phyloP scores from a whole-genome alignment of 2,113 vertebrate species.

The Macroglossus sobrinus region DNA sequence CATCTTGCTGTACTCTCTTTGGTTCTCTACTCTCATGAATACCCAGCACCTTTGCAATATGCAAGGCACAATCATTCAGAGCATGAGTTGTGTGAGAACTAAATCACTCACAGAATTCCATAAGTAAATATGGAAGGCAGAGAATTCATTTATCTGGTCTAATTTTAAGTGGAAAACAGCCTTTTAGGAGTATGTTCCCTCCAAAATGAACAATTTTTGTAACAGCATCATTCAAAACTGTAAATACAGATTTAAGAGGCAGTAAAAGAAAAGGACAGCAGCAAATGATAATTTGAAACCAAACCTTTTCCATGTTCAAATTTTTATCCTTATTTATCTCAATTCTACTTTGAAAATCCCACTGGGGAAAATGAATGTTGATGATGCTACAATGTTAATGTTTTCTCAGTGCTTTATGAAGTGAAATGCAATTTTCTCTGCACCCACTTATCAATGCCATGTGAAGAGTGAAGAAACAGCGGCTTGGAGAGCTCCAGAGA shows the following conservation, averaged over 20 bases:
- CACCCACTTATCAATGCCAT: not conserved
- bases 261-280: not conserved
- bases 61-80: not conserved
- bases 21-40: not conserved
- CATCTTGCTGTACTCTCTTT: not conserved
- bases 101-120: not conserved
- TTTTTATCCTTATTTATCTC: not conserved
- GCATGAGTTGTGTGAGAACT: not conserved
- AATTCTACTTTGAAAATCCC: not conserved
- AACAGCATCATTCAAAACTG: not conserved
- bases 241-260: not conserved
- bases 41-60: not conserved
- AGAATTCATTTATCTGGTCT: not conserved
- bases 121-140: not conserved
- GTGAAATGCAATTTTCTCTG: not conserved
- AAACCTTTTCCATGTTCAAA: not conserved
- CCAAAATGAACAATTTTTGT: constrained; percentile 17
- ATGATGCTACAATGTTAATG: not conserved
- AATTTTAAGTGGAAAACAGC: not conserved
- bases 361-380: not conserved
- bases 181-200: not conserved
- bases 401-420: not conserved
- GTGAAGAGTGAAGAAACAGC: not conserved
- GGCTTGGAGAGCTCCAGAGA: not conserved
- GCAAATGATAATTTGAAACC: not conserved